Evolutionary conservation across 2,888 invertebrate genomes (phyloP), one percentile per base, ranked within the genome.

Genomic region (Ophioninae sp.): DNA sequence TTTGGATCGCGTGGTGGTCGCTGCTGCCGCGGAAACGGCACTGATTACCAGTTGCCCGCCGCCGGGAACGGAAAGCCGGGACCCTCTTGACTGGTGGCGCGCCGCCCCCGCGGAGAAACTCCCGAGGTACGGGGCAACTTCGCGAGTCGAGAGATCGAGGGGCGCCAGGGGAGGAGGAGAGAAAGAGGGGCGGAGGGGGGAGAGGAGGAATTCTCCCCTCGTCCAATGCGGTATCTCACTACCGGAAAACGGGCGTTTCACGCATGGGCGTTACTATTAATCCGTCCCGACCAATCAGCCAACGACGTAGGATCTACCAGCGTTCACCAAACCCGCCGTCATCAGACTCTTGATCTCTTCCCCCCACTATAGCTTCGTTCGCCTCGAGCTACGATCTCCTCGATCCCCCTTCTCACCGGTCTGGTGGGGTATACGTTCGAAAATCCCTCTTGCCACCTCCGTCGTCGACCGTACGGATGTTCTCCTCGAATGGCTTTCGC

Each of bases 11-110:
- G 92, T 91, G 91, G 90, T 91, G 90, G 89, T 90, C 90, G 88
- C 88, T 89, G 88, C 91, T 91, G 90, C 89, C 92, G 91, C 91
- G 92, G 91, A 91, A 92, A 93, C 92, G 92, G 92, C 92, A 93
- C 92, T 93, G 92, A 92, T 93, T 92, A 91, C 91, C 88, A 89
- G 90, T 88, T 89, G 88, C 88, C 86, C 89, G 88, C 88, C 78
- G 87, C 87, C 89, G 87, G 88, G 88, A 89, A 87, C 89, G 88
- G 87, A 89, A 89, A 89, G 85, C 86, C 87, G 87, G 41, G 86
- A 85, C 88, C 82, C 85, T 81, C 84, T 86, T 83, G 84, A 39
- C 83, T 75, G 79, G 80, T 84, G 86, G 88, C 87, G 90, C 87
- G 84, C 90, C 91, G 91, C 92, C 92, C 91, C 90, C 92, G 91